These are phyloP conservation scores for Acleris holmiana DNA, from an alignment of 2,888 invertebrate genomes.

Conservation along the genomic window DNA sequence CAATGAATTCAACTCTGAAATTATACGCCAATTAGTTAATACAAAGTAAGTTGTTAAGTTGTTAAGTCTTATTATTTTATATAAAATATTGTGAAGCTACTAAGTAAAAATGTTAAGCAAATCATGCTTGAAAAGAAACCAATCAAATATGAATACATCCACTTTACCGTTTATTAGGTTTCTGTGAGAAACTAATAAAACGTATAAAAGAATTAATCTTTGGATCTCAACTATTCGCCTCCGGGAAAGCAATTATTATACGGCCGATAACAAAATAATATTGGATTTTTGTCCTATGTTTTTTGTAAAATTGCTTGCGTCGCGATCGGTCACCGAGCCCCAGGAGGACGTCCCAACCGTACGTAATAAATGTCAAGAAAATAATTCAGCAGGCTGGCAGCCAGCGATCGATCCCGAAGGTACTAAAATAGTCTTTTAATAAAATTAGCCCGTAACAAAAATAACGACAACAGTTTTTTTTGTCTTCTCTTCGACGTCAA, in stretches of 20 bases:
- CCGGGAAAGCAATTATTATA: conserved; percentile 28
- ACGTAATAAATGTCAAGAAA: conserved; percentile 35
- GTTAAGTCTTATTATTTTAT: too few relatives aligned
- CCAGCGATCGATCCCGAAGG: conserved; percentile 35
- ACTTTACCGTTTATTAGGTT: too few relatives aligned
- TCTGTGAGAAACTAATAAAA: neutral
- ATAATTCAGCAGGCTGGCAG: conserved; percentile 28
- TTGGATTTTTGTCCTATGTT: conserved; percentile 42
- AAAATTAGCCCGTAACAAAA: too few relatives aligned
- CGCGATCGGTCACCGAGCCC: conserved; percentile 47
- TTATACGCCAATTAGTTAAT: neutral
- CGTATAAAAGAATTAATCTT: conserved; percentile 8
- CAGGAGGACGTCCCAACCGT: conserved; percentile 36
- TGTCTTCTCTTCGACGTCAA: too few relatives aligned
- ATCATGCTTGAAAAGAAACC: too few relatives aligned
- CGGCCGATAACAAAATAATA: conserved; percentile 32
- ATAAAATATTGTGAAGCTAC: too few relatives aligned
- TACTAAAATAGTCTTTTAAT: conserved; percentile 4
- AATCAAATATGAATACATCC: too few relatives aligned
- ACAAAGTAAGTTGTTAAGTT: too few relatives aligned
- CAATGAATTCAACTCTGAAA: neutral
- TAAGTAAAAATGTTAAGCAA: too few relatives aligned
- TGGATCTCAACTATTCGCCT: conserved; percentile 33
- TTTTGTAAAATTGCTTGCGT: conserved; percentile 52
- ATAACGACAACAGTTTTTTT: too few relatives aligned